Evolutionary conservation across 2,797 vertebrate species (phyloP), one percentile per base, ranked within the genome.

Genomic region (Parauchenoglanis ngamensis): DNA sequence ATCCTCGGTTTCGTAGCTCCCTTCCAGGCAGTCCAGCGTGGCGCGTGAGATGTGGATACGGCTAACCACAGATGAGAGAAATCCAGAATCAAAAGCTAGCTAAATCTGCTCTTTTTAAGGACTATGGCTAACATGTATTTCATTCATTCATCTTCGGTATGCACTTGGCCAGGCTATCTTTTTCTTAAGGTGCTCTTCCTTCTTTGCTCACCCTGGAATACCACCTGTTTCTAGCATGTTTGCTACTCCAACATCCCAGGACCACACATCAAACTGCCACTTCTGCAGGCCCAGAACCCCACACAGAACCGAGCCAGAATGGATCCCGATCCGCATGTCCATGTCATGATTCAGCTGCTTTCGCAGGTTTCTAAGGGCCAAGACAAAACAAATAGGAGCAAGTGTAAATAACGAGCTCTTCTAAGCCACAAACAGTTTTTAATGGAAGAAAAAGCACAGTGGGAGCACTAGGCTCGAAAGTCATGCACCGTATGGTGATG

Each of bases 261-360:
- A 97, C 97, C 96, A 97, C 85, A 97, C 97, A 80, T 97, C 97
- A 92, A 97, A 97, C 90, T 97, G 97, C 97, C 97, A 97, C 89
- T 97, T 97, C 7, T 97, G 93, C 23, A 97, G 95, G 65, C 97
- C 97, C 92, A 97, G 86, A 56, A 97, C 97, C 0, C 97, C 97
- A 1, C 97, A 97, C 0, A 97, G 94, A 78, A 97, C 97, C 0
- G 97, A 97, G 23, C 97, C 97, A 0, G 97, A 97, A 82, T 97
- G 97, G 75, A 97, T 97, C 63, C 97, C 97, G 44, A 97, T 97
- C 4, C 97, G 91, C 97, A 97, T 97, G 91, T 97, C 97, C 87
- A 97, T 94, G 19, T 97, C 95, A 0, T 97, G 97, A 84, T 98
- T 97, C 0, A 97, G 96, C 86, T 97, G 96, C 88, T 97, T 97